Conservation (phyloP, 1,140 invertebrate species). For the Drosophila lacertosa region DNA sequence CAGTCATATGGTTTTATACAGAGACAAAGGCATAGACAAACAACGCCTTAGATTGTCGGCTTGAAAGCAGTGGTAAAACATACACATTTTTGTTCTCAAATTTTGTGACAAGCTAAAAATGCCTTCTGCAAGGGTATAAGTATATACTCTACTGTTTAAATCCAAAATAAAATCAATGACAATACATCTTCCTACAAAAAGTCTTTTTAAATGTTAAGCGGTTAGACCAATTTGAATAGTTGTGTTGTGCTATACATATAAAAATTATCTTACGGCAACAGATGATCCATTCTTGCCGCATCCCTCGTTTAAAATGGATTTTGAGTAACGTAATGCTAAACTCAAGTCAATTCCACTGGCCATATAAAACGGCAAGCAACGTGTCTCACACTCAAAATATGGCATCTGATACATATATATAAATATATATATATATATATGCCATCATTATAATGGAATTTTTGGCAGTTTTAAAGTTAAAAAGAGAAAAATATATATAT, state of each 20-base stretch:
- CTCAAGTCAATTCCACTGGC: conserved; percentile 75
- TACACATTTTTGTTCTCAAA: neutral
- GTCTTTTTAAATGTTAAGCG: conserved; percentile 1
- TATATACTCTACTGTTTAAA: too few relatives aligned
- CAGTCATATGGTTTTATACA: neutral
- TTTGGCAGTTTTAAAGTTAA: conserved; percentile 27
- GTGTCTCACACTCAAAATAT: conserved; percentile 67
- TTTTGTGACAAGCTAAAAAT: neutral
- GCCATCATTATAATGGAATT: conserved; percentile 11
- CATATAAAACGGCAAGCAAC: conserved; percentile 73
- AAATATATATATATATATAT: too few relatives aligned
- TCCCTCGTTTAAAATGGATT: conserved; percentile 95
- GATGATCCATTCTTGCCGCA: conserved; percentile 98
- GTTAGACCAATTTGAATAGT: conserved; percentile 12
- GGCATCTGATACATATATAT: conserved; percentile 69
- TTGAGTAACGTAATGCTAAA: conserved; percentile 71
- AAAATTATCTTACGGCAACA: conserved; percentile 90
- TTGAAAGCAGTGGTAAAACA: too few relatives aligned
- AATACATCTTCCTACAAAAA: neutral
- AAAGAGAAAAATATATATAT: conserved; percentile 37
- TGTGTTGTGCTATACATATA: conserved; percentile 25
- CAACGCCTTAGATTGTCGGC: too few relatives aligned
- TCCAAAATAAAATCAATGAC: neutral
- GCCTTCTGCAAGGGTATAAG: conserved; percentile 1
- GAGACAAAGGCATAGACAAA: neutral